Evolutionary conservation across 2,888 invertebrate genomes (phyloP), one percentile per base, ranked within the genome.

Genomic region (Willowsia nigromaculata): DNA sequence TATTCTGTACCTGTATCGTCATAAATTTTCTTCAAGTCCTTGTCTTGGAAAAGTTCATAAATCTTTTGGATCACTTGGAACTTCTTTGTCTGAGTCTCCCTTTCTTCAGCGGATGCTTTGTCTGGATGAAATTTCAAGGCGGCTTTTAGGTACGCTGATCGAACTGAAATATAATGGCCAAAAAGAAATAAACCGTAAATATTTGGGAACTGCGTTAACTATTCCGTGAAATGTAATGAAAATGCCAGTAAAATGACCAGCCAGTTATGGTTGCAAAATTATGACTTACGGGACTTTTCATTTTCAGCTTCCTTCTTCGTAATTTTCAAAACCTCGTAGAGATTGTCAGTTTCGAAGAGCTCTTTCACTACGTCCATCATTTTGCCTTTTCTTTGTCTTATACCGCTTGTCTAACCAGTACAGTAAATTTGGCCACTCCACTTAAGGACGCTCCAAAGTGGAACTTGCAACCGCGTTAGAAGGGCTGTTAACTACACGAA

Each of bases 1-100:
- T 68, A n/a, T n/a, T n/a, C n/a, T n/a, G n/a, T 74, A 91, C 92
- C 92, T 37, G 92, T 92, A 15, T 92, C 91, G 71, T 92, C 90
- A 71, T 92, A 92, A 15, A 82, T 43, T 40, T 91, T 92, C 27
- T 92, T 85, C 22, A 90, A 68, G 27, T 92, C 92, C 2, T 90
- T 86, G 83, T 92, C 91, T 33, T 92, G 86, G 15, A 92, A 85
- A 0, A 92, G 30, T 11, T 92, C 92, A 53, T 91, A 90, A 5
- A 92, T 91, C 25, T 91, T 89, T 18, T 89, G 53, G 13, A 92
- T 82, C 13, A 91, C 4, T 59, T 92, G 92, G 65, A 92, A 92
- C 83, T 92, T 92, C 47, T 92, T 88, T 5, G 92, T 92, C n/a
- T 83, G 88, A 0, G 18, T 33, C 56, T 92, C 91, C 50, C 90